Conservation (phyloP, 2,113 vertebrate species). For the Syrrhaptes paradoxus region DNA sequence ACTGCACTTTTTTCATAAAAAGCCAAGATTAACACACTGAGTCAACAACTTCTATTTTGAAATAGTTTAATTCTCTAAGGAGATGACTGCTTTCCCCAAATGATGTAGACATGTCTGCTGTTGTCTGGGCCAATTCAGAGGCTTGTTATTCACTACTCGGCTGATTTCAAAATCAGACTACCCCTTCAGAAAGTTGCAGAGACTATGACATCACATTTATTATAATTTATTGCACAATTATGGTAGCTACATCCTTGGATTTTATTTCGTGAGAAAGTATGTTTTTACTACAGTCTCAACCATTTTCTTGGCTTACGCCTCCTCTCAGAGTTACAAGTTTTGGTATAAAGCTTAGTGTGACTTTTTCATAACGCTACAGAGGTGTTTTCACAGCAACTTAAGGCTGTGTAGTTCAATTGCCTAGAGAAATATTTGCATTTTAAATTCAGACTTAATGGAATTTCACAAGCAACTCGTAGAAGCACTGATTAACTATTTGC, state of each 20-base stretch:
- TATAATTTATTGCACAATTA: conserved; percentile 54
- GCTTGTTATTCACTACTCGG: conserved; percentile 8
- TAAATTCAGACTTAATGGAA: neutral
- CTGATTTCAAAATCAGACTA: conserved; percentile 58
- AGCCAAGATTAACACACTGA: conserved; percentile 32
- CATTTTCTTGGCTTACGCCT: neutral
- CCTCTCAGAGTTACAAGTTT: neutral
- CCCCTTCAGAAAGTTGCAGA: conserved; percentile 51
- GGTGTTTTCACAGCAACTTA: neutral
- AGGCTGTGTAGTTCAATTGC: neutral
- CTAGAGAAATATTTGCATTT: neutral
- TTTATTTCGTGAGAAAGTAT: conserved; percentile 38
- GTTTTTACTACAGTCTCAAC: neutral
- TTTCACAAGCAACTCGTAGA: neutral
- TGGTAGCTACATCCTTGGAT: neutral
- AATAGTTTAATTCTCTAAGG: conserved; percentile 38
- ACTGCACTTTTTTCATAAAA: neutral
- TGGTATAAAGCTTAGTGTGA: neutral
- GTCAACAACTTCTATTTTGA: conserved; percentile 44
- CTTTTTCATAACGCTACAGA: neutral
- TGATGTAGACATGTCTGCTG: conserved; percentile 33
- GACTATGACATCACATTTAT: conserved; percentile 54
- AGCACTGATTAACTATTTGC: neutral
- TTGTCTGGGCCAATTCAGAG: conserved; percentile 47
- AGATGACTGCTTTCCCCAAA: conserved; percentile 22